Base-by-base conservation (phyloP, 2,888 invertebrate species). In the Dusona sp. region DNA sequence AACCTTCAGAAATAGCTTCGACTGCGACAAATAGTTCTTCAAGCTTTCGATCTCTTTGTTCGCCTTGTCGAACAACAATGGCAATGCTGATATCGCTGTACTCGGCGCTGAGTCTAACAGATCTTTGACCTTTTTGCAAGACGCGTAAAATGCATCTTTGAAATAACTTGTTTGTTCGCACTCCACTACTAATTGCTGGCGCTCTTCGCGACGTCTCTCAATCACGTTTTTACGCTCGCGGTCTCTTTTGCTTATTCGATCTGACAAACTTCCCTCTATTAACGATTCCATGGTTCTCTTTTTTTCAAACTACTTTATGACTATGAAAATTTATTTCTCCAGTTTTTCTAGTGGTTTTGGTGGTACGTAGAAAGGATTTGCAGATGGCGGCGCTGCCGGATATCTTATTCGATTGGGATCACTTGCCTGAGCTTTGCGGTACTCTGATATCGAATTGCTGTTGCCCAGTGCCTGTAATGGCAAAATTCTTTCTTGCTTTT, bases 21-120 rank as follows among this genome's bases (percentile, higher is more conserved):
- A 98, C 85, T 97, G 96, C 0, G 97, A 96, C 36, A 98, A 95
- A 94, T 97, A 97, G 92, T 97, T 97, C 92, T 98, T 97, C 85
- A 98, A 94, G 87, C 96, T 96, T 90, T 97, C 96, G 36, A 98
- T 96, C 91, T 97, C 96, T 89, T 96, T 95, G 82, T 96, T 96
- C n/a, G 97, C 96, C 72, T 95, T 95, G 86, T 96, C 96, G 90
- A 97, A 97, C 89, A 96, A 95, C 74, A 95, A 94, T 2, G 95
- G 95, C 73, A 96, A 93, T 64, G 95, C 91, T 80, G 95, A 93
- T 81, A 94, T 93, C 90, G 96, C 95, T 85, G 96, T 91, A 48
- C 95, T 94, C 22, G 91, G 89, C 1, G 94, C 93, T 70, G 92
- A 88, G 36, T 94, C 93, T 16, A 97, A 93, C 85, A 96, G 94